Evolutionary conservation across 1,140 invertebrate genomes (phyloP).

Genomic region (Agraylea sexmaculata): DNA sequence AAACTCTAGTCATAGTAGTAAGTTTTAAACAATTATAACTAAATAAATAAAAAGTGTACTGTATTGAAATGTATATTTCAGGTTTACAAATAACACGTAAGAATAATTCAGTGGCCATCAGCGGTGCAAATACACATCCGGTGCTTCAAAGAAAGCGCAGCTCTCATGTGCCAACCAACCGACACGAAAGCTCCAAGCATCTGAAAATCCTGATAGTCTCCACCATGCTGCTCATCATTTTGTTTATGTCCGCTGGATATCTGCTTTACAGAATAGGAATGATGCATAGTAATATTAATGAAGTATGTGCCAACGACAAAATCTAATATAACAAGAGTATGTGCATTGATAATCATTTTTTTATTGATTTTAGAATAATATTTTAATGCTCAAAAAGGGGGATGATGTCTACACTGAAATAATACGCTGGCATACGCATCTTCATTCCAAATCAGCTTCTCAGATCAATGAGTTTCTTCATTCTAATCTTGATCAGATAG

Average conservation of each 20-base stretch:
- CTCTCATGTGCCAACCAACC: neutral
- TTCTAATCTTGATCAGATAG: constrained; percentile 48
- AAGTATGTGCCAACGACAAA: neutral
- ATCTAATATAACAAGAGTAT: neutral
- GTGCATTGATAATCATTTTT: too few species aligned
- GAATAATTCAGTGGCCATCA: too few species aligned
- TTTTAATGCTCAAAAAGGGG: constrained; percentile 27
- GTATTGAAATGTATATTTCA: too few species aligned
- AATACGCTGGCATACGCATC: constrained; percentile 43
- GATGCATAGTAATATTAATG: constrained; percentile 2
- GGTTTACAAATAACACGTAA: too few species aligned
- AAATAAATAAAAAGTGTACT: too few species aligned
- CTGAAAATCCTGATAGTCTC: constrained; percentile 22
- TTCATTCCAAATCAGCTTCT: constrained; percentile 47
- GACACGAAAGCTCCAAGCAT: constrained; percentile 7
- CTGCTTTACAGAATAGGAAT: constrained; percentile 22
- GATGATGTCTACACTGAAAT: constrained; percentile 47
- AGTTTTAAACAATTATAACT: too few species aligned
- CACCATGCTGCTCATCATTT: constrained; percentile 23
- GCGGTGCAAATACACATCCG: too few species aligned
- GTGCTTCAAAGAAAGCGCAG: too few species aligned
- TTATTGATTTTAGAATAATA: constrained; percentile 20
- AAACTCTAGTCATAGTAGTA: too few species aligned
- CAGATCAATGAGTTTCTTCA: constrained; percentile 49
- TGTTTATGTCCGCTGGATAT: constrained; percentile 25